These are phyloP conservation scores for Eilema sororculum DNA, from an alignment of 2,888 invertebrate genomes.

Conservation along the genomic window DNA sequence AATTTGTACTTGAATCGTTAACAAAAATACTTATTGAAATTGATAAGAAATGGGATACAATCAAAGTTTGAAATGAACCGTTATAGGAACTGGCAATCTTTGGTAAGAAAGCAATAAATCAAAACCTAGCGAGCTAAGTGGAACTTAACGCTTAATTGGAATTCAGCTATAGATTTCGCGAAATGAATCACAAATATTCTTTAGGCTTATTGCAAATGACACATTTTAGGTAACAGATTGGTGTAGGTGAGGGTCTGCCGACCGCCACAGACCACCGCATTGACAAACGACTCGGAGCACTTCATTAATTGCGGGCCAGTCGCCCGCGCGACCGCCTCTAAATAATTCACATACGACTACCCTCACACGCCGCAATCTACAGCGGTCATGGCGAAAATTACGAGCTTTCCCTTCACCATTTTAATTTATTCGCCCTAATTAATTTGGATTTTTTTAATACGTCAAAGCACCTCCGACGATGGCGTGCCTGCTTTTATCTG, in stretches of 20 bases:
- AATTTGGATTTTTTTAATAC: constrained; percentile 66
- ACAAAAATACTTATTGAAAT: background rate
- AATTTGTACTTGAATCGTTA: constrained; percentile 6
- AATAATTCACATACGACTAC: constrained; percentile 82
- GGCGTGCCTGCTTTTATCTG: constrained; percentile 40
- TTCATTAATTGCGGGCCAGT: constrained; percentile 83
- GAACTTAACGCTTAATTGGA: constrained; percentile 28
- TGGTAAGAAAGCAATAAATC: constrained; percentile 29
- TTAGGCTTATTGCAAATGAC: constrained; percentile 62
- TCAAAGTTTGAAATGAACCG: constrained; percentile 25
- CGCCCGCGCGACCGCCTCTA: constrained; percentile 78
- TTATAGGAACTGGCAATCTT: constrained; percentile 22
- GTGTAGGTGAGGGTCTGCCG: constrained; percentile 67
- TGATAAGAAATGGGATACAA: constrained; percentile 13
- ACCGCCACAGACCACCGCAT: constrained; percentile 71
- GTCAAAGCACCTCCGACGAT: constrained; percentile 46
- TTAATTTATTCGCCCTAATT: constrained; percentile 66
- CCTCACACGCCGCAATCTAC: constrained; percentile 70
- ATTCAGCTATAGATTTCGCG: constrained; percentile 38
- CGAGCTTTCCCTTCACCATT: constrained; percentile 66
- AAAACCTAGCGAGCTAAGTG: constrained; percentile 26
- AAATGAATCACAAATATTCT: constrained; percentile 45
- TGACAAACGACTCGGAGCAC: constrained; percentile 83
- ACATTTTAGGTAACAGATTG: constrained; percentile 72
- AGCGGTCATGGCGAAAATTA: constrained; percentile 67